Evolutionary conservation across 2,797 vertebrate species (phyloP).

Genomic region (Echeneis naucrates): DNA sequence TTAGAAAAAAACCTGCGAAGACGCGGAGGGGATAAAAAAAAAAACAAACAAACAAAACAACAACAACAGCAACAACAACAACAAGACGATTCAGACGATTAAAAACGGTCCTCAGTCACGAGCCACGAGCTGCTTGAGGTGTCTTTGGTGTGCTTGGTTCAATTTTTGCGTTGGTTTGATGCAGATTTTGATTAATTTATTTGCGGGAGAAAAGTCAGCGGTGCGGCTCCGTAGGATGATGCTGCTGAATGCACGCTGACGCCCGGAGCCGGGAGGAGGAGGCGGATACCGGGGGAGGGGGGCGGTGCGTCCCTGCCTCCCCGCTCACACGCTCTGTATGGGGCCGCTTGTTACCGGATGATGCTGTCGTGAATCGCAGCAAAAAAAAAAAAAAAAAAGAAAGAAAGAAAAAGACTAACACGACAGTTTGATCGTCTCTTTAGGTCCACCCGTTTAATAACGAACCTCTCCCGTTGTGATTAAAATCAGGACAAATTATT

Average conservation of each 20-base stretch:
- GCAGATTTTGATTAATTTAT: not conserved
- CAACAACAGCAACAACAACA: no score
- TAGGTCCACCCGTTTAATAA: no score
- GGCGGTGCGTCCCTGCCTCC: not conserved
- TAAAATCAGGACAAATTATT: not conserved
- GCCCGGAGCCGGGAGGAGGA: slow-evolving; percentile 61
- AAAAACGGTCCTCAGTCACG: slow-evolving; percentile 32
- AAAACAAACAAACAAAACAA: no score
- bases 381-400: slow-evolving; percentile 7
- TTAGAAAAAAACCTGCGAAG: slow-evolving; percentile 43
- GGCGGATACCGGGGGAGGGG: slow-evolving; percentile 11
- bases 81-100: slow-evolving; percentile 35
- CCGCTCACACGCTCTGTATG: not conserved
- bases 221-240: slow-evolving; percentile 60
- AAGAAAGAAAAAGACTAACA: not conserved
- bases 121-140: slow-evolving; percentile 23
- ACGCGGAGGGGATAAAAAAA: slow-evolving; percentile 14
- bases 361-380: not conserved
- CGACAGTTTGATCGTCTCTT: not conserved
- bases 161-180: not conserved
- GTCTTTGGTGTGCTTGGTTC: not conserved
- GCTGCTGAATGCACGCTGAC: slow-evolving; percentile 64
- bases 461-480: no score
- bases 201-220: slow-evolving; percentile 43
- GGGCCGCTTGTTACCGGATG: not conserved